phyloP scores from a whole-genome alignment of 2,888 invertebrate species.

The Sinhomidia bicolor region DNA sequence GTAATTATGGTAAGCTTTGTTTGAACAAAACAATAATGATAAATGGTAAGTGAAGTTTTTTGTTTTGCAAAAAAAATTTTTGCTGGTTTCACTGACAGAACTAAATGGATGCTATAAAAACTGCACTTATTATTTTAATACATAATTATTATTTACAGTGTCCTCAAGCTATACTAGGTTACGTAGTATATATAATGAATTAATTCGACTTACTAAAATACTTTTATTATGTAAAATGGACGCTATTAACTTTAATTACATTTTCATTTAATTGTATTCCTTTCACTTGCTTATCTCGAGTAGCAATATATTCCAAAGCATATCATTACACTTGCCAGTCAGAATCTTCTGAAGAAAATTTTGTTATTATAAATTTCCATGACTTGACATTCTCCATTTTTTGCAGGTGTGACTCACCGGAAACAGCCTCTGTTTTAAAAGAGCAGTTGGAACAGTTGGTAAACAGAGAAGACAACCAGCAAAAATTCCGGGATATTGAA shows the following conservation, averaged over 20 bases:
- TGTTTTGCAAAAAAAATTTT: neutral
- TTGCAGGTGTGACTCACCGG: constrained; percentile 88
- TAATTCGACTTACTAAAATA: neutral
- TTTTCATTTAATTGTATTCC: too few species aligned
- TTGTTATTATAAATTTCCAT: too few species aligned
- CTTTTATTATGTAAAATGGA: neutral
- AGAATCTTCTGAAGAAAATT: too few species aligned
- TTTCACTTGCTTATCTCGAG: too few species aligned
- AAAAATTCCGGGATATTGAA: constrained; percentile 92
- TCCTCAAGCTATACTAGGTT: neutral
- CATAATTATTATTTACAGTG: neutral
- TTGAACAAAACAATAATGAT: constrained; percentile 47
- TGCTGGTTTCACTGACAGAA: constrained; percentile 23
- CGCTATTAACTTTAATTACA: too few species aligned
- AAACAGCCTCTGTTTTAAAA: constrained; percentile 94
- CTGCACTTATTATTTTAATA: neutral
- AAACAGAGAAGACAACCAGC: constrained; percentile 91
- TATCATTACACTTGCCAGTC: too few species aligned
- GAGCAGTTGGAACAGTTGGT: constrained; percentile 91
- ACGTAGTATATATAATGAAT: neutral
- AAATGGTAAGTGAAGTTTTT: neutral
- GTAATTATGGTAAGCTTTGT: constrained; percentile 52
- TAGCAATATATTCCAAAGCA: too few species aligned
- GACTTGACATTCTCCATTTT: neutral
- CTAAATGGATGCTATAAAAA: neutral